These are phyloP conservation scores for Brachymystax lenok DNA, from an alignment of 2,797 vertebrate species.

Conservation along the genomic window DNA sequence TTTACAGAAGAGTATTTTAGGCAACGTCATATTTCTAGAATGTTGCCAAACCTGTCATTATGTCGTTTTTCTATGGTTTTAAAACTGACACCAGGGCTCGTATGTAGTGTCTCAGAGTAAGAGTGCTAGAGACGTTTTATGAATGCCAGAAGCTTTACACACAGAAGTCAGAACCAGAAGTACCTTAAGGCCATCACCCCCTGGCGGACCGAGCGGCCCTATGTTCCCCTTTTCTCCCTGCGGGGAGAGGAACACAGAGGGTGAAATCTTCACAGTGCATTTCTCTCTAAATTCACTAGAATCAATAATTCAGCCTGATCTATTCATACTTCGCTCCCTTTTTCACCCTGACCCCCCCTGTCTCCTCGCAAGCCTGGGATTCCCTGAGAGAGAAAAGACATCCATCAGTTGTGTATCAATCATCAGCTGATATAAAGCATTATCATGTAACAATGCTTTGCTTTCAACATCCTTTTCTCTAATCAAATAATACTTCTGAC, in stretches of 20 bases:
- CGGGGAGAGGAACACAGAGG: conserved; percentile 20
- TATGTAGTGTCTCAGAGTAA: background rate
- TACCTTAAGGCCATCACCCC: conserved; percentile 64
- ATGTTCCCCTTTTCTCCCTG: conserved; percentile 84
- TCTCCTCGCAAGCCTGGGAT: conserved; percentile 75
- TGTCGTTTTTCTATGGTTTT: background rate
- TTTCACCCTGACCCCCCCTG: conserved; percentile 72
- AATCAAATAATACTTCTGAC: background rate
- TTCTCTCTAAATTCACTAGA: background rate
- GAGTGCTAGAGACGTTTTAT: background rate
- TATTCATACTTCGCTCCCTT: conserved; percentile 57
- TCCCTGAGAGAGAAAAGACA: conserved; percentile 69
- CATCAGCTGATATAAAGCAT: background rate
- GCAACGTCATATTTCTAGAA: background rate
- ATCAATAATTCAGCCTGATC: background rate
- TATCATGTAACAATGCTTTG: background rate
- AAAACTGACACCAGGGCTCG: background rate
- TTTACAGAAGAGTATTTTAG: background rate
- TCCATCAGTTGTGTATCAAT: background rate
- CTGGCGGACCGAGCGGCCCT: conserved; percentile 64
- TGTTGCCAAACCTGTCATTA: background rate
- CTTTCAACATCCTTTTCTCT: background rate
- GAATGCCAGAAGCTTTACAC: background rate
- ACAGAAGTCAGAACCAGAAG: background rate
- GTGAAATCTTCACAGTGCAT: background rate